phyloP scores from a whole-genome alignment of 2,113 vertebrate species.

The Onychostoma macrolepis region DNA sequence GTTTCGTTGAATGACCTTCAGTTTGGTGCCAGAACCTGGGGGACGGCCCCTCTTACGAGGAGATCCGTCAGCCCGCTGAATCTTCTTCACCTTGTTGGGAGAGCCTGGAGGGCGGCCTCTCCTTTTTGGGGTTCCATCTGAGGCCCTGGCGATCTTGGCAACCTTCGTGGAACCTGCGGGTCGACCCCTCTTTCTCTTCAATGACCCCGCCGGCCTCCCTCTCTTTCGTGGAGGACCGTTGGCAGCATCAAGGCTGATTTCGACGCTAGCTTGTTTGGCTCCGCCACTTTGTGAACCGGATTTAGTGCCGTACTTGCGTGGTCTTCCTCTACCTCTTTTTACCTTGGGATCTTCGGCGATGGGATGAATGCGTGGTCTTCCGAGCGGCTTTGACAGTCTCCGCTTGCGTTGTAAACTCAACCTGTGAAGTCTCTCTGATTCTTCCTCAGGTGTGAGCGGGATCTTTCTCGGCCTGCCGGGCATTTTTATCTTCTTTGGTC shows the following conservation, averaged over 20 bases:
- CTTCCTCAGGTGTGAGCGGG: constrained; percentile 53
- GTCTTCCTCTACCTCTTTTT: constrained; percentile 50
- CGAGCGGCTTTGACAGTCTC: constrained; percentile 52
- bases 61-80: constrained; percentile 17
- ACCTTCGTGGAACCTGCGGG: background rate
- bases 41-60: constrained; percentile 54
- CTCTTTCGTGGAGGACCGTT: constrained; percentile 26
- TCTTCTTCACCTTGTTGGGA: constrained; percentile 20
- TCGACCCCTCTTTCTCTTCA: constrained; percentile 47
- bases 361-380: constrained; percentile 57
- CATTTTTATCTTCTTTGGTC: constrained; percentile 55
- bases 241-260: background rate
- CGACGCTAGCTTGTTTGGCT: constrained; percentile 18
- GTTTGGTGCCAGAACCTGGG: constrained; percentile 32
- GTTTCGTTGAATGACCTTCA: constrained; percentile 14
- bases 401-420: constrained; percentile 39
- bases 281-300: background rate
- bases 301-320: background rate
- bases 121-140: constrained; percentile 14
- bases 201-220: constrained; percentile 44
- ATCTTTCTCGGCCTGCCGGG: constrained; percentile 56
- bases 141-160: background rate
- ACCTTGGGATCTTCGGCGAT: background rate
- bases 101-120: constrained; percentile 53
- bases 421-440: constrained; percentile 43